A percentile compares a stretch with the other conserved stretches of the same genome.
Evolutionary conservation across 2,113 vertebrate genomes (phyloP).

Genomic region (Todiramphus saurophagus): DNA sequence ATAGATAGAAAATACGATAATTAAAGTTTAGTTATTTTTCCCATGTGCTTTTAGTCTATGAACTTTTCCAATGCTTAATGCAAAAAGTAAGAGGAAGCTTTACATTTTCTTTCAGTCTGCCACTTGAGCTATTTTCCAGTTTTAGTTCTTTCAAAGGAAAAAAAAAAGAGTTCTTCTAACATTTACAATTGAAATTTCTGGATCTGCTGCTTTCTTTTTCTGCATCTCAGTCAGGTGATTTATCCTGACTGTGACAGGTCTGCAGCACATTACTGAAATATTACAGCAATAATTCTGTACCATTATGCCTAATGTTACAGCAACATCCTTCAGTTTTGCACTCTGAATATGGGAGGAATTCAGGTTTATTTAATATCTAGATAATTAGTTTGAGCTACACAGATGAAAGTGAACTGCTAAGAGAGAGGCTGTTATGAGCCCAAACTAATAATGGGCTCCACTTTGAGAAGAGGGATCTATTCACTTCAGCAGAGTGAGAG

Average conservation of each 20-base stretch:
- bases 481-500: neutral
- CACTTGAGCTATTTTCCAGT: neutral
- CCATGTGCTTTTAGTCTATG: neutral
- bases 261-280: constrained; percentile 47
- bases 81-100: neutral
- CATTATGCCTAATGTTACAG: constrained; percentile 22
- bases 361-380: constrained; percentile 43
- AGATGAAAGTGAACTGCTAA: constrained; percentile 25
- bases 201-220: neutral
- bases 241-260: constrained; percentile 35
- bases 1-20: neutral
- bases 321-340: constrained; percentile 28
- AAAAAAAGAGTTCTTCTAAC: neutral
- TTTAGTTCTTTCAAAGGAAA: neutral
- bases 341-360: constrained; percentile 9
- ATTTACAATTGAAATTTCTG: neutral
- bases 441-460: constrained; percentile 2
- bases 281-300: constrained; percentile 50
- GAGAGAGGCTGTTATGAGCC: neutral
- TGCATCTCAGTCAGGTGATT: neutral
- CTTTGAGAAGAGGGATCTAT: neutral
- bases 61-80: neutral
- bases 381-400: neutral
- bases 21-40: neutral
- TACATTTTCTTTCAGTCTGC: neutral